Percentiles rank a stretch among this genome's conserved stretches.
Conservation (phyloP, 92 coral and sea anemone species). For the Chrysogorgia sp. region DNA sequence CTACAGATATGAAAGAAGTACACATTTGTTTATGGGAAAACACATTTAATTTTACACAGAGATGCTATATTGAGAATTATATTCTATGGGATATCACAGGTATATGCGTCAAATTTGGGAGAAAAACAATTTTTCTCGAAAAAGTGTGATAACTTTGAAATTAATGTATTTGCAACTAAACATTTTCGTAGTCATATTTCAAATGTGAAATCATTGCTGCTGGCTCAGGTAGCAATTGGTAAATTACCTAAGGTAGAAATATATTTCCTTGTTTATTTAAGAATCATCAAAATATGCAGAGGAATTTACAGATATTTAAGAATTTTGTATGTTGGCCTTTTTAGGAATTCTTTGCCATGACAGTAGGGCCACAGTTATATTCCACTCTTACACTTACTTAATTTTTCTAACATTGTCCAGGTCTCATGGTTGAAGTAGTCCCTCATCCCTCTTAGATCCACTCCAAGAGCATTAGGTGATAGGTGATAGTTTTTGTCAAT, state of each 20-base stretch:
- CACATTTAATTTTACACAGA: not conserved
- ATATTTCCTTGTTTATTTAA: no score
- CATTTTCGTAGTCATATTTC: no score
- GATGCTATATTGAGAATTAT: not conserved
- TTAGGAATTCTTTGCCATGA: not conserved
- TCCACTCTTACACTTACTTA: not conserved
- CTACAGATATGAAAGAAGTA: not conserved
- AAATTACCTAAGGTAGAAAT: no score
- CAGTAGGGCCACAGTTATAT: not conserved
- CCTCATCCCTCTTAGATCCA: constrained; percentile 15
- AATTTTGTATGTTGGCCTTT: no score
- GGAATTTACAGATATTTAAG: not conserved
- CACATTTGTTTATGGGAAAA: not conserved
- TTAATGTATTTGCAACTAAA: no score
- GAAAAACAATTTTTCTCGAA: not conserved
- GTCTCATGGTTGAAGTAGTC: constrained; percentile 15
- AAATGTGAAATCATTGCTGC: no score
- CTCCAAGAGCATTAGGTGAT: constrained; percentile 4
- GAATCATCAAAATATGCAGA: no score
- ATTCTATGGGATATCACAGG: not conserved
- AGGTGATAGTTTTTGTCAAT: not conserved
- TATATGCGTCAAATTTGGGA: not conserved
- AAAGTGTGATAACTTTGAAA: no score
- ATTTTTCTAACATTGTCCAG: constrained; percentile 7
- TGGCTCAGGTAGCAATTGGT: no score